Conservation (phyloP, 2,113 vertebrate genomes). For the Puffinus mauretanicus region DNA sequence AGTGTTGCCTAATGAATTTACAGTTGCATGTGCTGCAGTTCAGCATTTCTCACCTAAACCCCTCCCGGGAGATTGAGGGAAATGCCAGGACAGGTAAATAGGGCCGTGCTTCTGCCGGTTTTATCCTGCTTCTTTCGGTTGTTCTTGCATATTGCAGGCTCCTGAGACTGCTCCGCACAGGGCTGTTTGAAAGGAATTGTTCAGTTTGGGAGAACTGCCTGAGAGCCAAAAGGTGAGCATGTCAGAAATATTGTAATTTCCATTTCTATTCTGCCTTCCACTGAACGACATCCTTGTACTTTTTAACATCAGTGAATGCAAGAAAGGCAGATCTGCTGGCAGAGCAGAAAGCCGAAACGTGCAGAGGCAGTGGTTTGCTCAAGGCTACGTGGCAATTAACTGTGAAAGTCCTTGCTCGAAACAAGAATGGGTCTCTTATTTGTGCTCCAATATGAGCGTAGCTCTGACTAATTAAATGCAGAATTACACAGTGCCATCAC, state of each 20-base stretch:
- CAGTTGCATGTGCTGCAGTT: background rate
- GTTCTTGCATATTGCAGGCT: background rate
- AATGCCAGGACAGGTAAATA: background rate
- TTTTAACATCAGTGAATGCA: background rate
- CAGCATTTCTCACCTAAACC: background rate
- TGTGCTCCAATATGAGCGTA: background rate
- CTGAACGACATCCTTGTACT: background rate
- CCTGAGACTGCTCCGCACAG: background rate
- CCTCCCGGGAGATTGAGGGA: fast-evolving
- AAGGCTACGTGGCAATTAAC: background rate
- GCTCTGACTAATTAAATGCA: background rate
- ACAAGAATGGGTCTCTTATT: background rate
- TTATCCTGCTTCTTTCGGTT: background rate
- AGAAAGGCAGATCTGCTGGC: background rate
- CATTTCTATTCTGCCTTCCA: background rate
- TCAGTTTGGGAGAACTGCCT: background rate
- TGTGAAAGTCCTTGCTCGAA: background rate
- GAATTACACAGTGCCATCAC: background rate
- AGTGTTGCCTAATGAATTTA: background rate
- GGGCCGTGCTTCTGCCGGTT: background rate
- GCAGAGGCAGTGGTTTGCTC: background rate
- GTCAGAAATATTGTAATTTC: background rate
- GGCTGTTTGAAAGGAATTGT: background rate
- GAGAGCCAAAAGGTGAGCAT: background rate
- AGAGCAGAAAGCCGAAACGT: background rate